A percentile compares a stretch with the other conserved stretches of the same genome.
These are phyloP conservation scores for Platysternon megacephalum DNA, from an alignment of 2,113 vertebrate species.

Conservation along the genomic window DNA sequence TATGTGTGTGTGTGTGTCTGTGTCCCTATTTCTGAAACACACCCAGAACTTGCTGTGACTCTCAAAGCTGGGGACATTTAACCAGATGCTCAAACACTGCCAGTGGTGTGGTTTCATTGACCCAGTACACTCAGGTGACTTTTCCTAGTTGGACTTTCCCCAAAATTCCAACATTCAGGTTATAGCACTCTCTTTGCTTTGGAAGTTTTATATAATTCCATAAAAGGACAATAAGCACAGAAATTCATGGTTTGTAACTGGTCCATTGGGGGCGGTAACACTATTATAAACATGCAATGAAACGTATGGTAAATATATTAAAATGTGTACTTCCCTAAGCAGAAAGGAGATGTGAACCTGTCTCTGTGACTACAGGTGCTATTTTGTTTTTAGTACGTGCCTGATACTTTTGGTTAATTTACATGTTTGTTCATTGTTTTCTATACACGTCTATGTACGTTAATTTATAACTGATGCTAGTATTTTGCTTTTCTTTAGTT, in stretches of 20 bases:
- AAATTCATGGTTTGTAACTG: accelerated
- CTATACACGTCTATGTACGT: neutral
- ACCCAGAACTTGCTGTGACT: accelerated
- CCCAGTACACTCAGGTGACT: neutral
- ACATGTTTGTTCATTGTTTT: neutral
- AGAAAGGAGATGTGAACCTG: neutral
- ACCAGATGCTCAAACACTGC: neutral
- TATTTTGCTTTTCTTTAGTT: neutral
- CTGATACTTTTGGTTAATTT: neutral
- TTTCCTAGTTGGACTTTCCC: neutral
- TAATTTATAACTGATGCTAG: neutral
- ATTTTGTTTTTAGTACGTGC: accelerated
- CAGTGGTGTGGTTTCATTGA: neutral
- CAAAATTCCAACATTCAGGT: accelerated
- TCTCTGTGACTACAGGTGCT: neutral
- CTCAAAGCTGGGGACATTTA: neutral
- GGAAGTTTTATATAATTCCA: neutral
- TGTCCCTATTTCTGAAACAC: neutral
- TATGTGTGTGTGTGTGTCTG: neutral
- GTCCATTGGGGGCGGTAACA: accelerated
- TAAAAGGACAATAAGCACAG: neutral
- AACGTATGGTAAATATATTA: neutral
- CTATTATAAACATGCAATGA: neutral
- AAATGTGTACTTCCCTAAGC: neutral
- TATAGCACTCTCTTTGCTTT: accelerated